Evolutionary conservation across 2,113 vertebrate species (phyloP).

Genomic region (Lucifuga dentata): DNA sequence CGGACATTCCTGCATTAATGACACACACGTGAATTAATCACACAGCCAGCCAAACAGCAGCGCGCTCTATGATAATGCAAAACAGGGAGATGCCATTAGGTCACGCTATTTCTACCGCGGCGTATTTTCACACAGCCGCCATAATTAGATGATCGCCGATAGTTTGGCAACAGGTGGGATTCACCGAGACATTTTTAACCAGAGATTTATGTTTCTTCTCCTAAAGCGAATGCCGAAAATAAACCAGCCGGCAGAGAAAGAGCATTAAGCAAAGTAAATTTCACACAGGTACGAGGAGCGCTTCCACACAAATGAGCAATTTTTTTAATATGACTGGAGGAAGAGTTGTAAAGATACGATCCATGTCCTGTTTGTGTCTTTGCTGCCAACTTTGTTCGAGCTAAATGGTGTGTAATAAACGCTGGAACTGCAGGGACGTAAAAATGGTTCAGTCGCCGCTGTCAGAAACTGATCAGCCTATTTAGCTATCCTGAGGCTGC

Average conservation of each 20-base stretch:
- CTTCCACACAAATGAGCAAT: conserved; percentile 39
- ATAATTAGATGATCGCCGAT: conserved; percentile 66
- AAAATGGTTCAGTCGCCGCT: conserved; percentile 20
- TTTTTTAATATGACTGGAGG: conserved; percentile 27
- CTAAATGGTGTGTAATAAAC: conserved; percentile 11
- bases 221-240: conserved; percentile 46
- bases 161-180: conserved; percentile 56
- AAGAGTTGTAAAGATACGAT: conserved; percentile 32
- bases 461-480: conserved; percentile 4
- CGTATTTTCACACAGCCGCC: conserved; percentile 59
- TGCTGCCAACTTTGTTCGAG: conserved; percentile 44
- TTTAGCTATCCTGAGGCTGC: conserved; percentile 24
- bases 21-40: conserved; percentile 82
- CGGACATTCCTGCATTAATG: conserved; percentile 81
- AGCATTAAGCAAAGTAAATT: conserved; percentile 19
- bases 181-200: conserved; percentile 44
- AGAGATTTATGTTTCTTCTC: conserved; percentile 19
- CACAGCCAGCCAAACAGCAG: conserved; percentile 73
- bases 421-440: conserved; percentile 23
- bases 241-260: conserved; percentile 49
- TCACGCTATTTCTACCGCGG: conserved; percentile 57
- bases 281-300: conserved; percentile 43
- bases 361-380: conserved; percentile 42
- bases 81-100: conserved; percentile 63
- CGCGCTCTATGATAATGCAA: conserved; percentile 71